A percentile compares a stretch with the other conserved stretches of the same genome.
Conservation (phyloP, 2,888 invertebrate genomes). For the Orchesella flavescens region DNA sequence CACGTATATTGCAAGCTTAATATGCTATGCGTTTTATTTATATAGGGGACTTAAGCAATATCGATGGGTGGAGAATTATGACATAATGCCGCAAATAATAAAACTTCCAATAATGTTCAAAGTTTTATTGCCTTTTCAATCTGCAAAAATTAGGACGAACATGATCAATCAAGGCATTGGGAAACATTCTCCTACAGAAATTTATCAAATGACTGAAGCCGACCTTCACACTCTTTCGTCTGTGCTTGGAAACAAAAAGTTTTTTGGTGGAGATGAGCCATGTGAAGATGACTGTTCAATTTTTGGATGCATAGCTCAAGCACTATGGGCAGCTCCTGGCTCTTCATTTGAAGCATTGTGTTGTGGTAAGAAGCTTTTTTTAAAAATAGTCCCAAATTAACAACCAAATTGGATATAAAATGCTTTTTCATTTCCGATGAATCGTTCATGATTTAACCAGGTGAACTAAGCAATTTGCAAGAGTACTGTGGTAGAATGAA, state of each 20-base stretch:
- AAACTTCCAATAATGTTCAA: constrained; percentile 26
- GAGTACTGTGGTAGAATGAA: constrained; percentile 74
- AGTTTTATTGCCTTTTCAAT: not conserved
- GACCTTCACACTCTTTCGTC: constrained; percentile 63
- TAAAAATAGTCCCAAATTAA: not conserved
- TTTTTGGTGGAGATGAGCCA: constrained; percentile 68
- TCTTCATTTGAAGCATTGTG: constrained; percentile 70
- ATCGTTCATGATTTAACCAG: constrained; percentile 69
- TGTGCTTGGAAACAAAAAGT: constrained; percentile 65
- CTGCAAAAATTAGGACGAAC: not conserved
- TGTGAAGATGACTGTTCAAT: constrained; percentile 73
- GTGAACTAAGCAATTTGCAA: constrained; percentile 73
- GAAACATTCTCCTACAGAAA: constrained; percentile 59
- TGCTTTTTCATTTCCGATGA: not conserved
- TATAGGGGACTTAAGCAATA: constrained; percentile 17
- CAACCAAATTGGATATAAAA: no score
- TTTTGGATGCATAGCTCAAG: constrained; percentile 74
- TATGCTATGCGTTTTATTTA: constrained; percentile 12
- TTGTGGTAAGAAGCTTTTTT: constrained; percentile 65
- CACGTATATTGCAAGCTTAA: not conserved
- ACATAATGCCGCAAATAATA: not conserved
- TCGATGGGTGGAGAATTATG: constrained; percentile 15
- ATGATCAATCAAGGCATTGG: constrained; percentile 65
- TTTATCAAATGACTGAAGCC: constrained; percentile 56
- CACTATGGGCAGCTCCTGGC: constrained; percentile 72